A percentile compares a stretch with the other conserved stretches of the same genome.
Conservation (phyloP, 2,113 vertebrate species). For the Rhinolophus ferrumequinum region DNA sequence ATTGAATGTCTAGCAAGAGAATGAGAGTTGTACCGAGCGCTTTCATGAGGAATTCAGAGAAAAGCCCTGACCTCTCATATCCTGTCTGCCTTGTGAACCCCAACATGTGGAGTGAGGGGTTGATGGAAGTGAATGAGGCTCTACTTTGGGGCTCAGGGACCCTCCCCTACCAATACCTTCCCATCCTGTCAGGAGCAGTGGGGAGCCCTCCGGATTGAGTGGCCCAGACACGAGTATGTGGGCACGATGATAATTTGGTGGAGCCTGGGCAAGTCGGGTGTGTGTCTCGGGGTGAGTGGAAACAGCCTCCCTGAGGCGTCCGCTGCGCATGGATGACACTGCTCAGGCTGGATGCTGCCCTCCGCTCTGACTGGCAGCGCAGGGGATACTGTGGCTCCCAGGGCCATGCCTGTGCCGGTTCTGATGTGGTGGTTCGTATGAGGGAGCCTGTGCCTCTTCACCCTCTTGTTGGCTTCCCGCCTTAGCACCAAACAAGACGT, state of each 20-base stretch:
- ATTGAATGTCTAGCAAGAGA: not conserved
- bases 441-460: not conserved
- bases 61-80: not conserved
- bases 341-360: not conserved
- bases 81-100: not conserved
- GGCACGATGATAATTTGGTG: not conserved
- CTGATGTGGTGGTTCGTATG: fast-evolving
- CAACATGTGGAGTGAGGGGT: not conserved
- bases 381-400: fast-evolving
- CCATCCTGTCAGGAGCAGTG: not conserved
- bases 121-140: too few relatives aligned
- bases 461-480: fast-evolving
- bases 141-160: not conserved
- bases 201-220: not conserved
- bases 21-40: not conserved
- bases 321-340: fast-evolving
- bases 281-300: not conserved
- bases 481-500: not conserved
- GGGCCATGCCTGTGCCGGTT: not conserved
- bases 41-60: not conserved
- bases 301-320: not conserved
- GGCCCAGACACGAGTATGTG: not conserved
- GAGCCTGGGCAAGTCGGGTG: not conserved
- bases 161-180: too few relatives aligned
- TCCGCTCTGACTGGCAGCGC: not conserved